phyloP scores from a whole-genome alignment of 2,797 vertebrate genomes.

The Dendrocincla tyrannina region DNA sequence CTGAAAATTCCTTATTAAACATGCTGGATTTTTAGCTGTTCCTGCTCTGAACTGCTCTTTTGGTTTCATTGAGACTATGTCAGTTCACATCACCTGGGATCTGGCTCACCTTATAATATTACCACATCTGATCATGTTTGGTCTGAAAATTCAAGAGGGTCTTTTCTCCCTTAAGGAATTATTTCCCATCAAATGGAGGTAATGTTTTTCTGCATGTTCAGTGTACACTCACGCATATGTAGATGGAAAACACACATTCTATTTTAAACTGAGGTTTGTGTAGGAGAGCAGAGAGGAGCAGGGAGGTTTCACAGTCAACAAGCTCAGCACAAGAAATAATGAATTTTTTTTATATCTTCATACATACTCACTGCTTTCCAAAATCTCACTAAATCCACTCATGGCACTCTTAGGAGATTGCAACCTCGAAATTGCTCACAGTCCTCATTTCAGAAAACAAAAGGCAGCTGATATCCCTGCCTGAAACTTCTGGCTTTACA shows the following conservation, averaged over 20 bases:
- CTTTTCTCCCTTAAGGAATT: not conserved
- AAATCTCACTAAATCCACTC: not conserved
- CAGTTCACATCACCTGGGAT: not conserved
- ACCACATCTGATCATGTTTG: not conserved
- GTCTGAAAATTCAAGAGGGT: not conserved
- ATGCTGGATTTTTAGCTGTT: not conserved
- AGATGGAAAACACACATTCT: not conserved
- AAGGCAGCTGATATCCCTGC: not conserved
- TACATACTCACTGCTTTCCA: not conserved
- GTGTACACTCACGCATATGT: rapidly evolving
- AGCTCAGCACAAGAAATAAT: not conserved
- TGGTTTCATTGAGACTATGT: not conserved
- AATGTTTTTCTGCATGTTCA: not conserved
- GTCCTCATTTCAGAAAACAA: not conserved
- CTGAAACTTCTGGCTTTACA: not conserved
- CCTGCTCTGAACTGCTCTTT: not conserved
- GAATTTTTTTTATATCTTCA: not conserved
- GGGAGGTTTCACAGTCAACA: not conserved
- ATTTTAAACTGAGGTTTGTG: not conserved
- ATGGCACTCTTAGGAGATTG: not conserved
- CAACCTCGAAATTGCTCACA: not conserved
- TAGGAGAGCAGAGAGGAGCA: not conserved
- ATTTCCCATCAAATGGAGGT: not conserved
- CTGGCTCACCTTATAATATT: not conserved
- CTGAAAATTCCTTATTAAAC: not conserved